These are phyloP conservation scores for Botia almorhae DNA, from an alignment of 2,797 vertebrate species.

Conservation along the genomic window DNA sequence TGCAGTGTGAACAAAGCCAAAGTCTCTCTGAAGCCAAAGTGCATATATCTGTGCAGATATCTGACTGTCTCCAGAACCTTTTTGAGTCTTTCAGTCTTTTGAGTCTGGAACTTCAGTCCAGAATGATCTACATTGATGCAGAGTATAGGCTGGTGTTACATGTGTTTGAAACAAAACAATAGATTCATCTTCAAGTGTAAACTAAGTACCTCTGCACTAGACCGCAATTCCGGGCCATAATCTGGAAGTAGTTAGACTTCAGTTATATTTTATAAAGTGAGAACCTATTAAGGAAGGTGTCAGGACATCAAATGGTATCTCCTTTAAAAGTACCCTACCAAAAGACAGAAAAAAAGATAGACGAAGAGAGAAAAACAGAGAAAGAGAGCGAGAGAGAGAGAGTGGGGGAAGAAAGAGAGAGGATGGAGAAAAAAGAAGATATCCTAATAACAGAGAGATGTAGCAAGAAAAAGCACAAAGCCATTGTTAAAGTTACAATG, in stretches of 20 bases:
- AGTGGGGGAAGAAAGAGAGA: background rate
- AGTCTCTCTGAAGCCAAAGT: too few species aligned
- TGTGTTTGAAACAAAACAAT: too few species aligned
- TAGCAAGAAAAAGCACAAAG: conserved; percentile 37
- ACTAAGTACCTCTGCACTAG: background rate
- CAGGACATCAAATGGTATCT: background rate
- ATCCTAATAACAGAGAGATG: conserved; percentile 15
- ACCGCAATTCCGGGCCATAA: background rate
- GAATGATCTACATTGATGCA: background rate
- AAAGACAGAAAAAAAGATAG: background rate
- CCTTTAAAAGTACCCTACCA: background rate
- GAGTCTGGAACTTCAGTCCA: background rate
- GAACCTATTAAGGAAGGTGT: background rate
- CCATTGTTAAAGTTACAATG: conserved; percentile 45
- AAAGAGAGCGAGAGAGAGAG: background rate
- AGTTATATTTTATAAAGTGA: background rate
- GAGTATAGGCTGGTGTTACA: background rate
- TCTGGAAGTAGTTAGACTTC: too few species aligned
- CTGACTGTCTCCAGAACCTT: too few species aligned
- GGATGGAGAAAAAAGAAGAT: background rate
- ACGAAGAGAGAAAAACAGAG: too few species aligned
- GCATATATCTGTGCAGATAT: too few species aligned
- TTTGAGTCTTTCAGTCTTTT: background rate
- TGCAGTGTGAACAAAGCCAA: too few species aligned
- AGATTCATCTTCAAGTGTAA: background rate